Percentiles rank a stretch among this genome's conserved stretches.
Conservation (phyloP, 2,888 invertebrate genomes). For the Oligia strigilis region DNA sequence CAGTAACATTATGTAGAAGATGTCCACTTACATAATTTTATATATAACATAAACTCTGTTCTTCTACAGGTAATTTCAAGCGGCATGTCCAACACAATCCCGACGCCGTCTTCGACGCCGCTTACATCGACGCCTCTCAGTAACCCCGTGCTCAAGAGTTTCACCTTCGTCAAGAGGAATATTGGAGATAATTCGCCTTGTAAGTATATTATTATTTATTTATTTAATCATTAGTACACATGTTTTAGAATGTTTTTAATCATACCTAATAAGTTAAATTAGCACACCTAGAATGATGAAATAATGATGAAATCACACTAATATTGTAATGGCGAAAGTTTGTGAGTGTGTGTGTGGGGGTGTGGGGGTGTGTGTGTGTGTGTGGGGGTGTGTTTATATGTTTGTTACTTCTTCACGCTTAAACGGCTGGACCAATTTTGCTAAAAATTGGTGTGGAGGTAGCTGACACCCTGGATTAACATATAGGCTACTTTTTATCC, state of each 20-base stretch:
- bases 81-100: slow-evolving; percentile 76
- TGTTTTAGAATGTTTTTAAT: background rate
- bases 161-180: slow-evolving; percentile 86
- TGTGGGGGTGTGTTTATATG: too few relatives aligned
- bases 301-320: too few relatives aligned
- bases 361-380: too few relatives aligned
- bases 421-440: too few relatives aligned
- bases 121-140: slow-evolving; percentile 73
- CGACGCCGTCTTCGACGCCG: slow-evolving; percentile 70
- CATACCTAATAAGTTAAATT: background rate
- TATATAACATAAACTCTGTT: background rate
- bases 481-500: too few relatives aligned
- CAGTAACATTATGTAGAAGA: background rate
- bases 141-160: slow-evolving; percentile 83
- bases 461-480: too few relatives aligned
- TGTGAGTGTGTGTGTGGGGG: too few relatives aligned
- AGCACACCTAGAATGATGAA: background rate
- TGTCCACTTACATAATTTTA: background rate
- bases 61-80: slow-evolving; percentile 83
- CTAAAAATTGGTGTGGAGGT: too few relatives aligned
- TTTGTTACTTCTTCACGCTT: too few relatives aligned
- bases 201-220: slow-evolving; percentile 61
- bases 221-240: too few relatives aligned
- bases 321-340: too few relatives aligned
- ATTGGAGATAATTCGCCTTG: slow-evolving; percentile 82